Evolutionary conservation across 2,797 vertebrate species (phyloP), one percentile per base, ranked within the genome.

Genomic region (Oryzias sinensis): DNA sequence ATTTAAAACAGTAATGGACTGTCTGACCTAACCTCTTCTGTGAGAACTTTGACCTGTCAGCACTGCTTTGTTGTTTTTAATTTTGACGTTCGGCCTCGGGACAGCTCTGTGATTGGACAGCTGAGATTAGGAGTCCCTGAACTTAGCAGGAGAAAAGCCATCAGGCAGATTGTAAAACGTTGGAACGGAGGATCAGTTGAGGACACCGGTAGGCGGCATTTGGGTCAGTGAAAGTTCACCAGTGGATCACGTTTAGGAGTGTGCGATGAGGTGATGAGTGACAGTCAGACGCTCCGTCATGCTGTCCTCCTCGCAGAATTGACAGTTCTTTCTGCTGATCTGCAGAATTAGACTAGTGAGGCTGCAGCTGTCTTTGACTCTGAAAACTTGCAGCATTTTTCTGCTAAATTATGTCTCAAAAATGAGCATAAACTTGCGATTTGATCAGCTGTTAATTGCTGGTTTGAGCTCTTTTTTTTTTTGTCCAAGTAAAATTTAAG

Each of bases 151-250:
- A 17, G 13, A 45, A 14, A 25, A 42, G 47, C 20, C 7, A 9
- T 65, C 22, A 42, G 16, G 43, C 53, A 59, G 74, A 66, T 47
- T 70, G 42, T 42, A 0, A 6, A 17, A 33, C 18, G 53, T 45
- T 68, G 54, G 49, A 59, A 20, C 17, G 17, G 17, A 37, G 62
- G 49, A 59, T 62, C 53, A 64, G 52, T 37, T 9, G 7, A 33
- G 53, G 11, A 37, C 14, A 9, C n/a, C 8, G 11, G 9, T 49
- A 18, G 24, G 22, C 29, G 29, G 46, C 22, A 25, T 5, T 14
- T 8, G 54, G 69, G 45, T 74, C 71, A 56, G 5, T 7, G 54
- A 55, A 46, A 43, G 68, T 61, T 76, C 59, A 59, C 0, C 14
- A 45, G 45, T 33, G 53, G 71, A 72, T 73, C n/a, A 56, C 9